Evolutionary conservation across 2,888 invertebrate genomes (phyloP).

Genomic region (Ormyrus labotus): DNA sequence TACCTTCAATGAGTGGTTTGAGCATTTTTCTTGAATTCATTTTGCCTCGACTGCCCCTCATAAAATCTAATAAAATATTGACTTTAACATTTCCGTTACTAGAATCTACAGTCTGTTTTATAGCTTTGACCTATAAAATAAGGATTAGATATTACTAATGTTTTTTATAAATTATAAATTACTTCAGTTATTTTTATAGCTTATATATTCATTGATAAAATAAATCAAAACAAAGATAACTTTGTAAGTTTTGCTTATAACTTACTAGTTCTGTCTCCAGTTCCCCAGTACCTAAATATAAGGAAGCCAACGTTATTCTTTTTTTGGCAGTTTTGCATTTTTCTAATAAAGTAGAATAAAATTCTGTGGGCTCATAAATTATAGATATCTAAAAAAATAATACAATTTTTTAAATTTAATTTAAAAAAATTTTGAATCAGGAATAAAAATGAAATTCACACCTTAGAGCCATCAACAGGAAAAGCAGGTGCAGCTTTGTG

Average conservation of each 20-base stretch:
- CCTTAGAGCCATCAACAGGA: slow-evolving; percentile 74
- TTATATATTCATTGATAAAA: slow-evolving; percentile 12
- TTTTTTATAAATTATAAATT: slow-evolving; percentile 6
- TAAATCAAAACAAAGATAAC: background rate
- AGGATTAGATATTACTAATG: background rate
- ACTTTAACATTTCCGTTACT: slow-evolving; percentile 81
- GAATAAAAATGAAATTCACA: slow-evolving; percentile 61
- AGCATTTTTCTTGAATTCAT: slow-evolving; percentile 88
- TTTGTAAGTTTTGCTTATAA: background rate
- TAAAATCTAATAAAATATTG: slow-evolving; percentile 90
- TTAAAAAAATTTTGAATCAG: slow-evolving; percentile 3
- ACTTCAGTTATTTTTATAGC: background rate
- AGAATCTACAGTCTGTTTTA: slow-evolving; percentile 79
- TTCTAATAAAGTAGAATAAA: slow-evolving; percentile 85
- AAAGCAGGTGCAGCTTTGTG: slow-evolving; percentile 74
- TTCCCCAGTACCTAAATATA: slow-evolving; percentile 94
- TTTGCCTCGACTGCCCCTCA: slow-evolving; percentile 90
- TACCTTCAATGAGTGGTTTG: slow-evolving; percentile 81
- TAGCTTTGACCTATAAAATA: slow-evolving; percentile 77
- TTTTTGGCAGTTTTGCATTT: slow-evolving; percentile 82
- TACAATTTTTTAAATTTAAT: background rate
- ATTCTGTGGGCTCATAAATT: slow-evolving; percentile 85
- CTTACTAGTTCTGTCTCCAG: slow-evolving; percentile 86
- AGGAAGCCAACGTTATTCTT: slow-evolving; percentile 89
- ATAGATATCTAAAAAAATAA: slow-evolving; percentile 79